Base-by-base conservation (phyloP, 2,888 invertebrate genomes). In the Trichopoda pennipes region DNA sequence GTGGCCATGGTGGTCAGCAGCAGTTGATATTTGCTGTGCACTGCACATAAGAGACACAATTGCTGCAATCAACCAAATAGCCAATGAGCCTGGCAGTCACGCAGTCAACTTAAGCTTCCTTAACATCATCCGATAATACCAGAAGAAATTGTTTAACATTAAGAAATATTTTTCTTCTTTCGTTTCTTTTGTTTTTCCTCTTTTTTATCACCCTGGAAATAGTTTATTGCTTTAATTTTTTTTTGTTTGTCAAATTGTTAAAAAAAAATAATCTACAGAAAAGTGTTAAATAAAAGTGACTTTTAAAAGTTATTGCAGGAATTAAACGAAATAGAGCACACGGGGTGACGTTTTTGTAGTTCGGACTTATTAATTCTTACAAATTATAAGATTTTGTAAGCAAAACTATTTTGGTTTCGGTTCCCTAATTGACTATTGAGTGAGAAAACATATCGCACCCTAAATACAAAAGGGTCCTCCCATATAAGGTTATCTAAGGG, bases 91-190 rank as follows among this genome's bases (percentile, higher is more conserved):
- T 64, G 68, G n/a, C 44, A 68, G 58, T 61, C 68, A 80, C 38
- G 74, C 68, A 80, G 68, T 49, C 60, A 60, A 35, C 64, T 75
- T 44, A 58, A 70, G 64, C 77, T 81, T 81, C 74, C 77, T 81
- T 60, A 72, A 77, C 64, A 78, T 78, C 77, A 74, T 66, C 72
- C 53, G 61, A 68, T 75, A 73, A 63, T 75, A 76, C 66, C 75
- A 77, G 44, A 69, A 74, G 61, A 74, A 78, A 81, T 73, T 78
- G 61, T 73, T 80, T 60, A 63, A 77, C 68, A 73, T 83, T 75
- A 69, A 73, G 64, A 73, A 76, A 72, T 72, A 63, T 63, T 76
- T 75, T 23, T 68, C 51, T 70, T 66, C 9, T 73, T 70, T 61
- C 55, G 51, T 9, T 55, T 53, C 66, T 56, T 9, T 14, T 28